Conservation (phyloP, 37 sponge, comb jelly and placozoan species). For the Cliona cf. orientalis region DNA sequence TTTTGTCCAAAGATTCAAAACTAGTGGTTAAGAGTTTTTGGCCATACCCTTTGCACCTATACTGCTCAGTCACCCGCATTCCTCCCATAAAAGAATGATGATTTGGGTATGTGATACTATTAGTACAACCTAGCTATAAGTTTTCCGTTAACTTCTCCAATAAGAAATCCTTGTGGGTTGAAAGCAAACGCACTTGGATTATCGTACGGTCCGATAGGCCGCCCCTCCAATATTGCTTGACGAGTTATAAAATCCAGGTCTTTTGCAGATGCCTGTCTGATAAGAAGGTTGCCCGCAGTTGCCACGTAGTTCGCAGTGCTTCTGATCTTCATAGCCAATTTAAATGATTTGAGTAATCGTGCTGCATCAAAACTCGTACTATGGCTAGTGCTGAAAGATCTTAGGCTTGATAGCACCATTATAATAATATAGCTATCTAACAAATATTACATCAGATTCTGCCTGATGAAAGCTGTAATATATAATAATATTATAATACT, state of each 20-base stretch:
- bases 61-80: background rate
- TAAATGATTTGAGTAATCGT: too few species aligned
- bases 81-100: background rate
- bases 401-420: too few species aligned
- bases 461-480: too few species aligned
- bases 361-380: too few species aligned
- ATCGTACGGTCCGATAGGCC: constrained; percentile 4
- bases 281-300: too few species aligned
- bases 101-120: background rate
- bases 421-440: too few species aligned
- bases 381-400: too few species aligned
- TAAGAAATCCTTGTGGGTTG: background rate
- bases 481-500: too few species aligned
- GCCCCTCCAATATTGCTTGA: background rate
- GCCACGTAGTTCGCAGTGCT: too few species aligned
- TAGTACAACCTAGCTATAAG: background rate
- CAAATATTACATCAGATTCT: too few species aligned
- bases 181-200: background rate
- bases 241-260: background rate
- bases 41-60: background rate
- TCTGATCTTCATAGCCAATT: too few species aligned
- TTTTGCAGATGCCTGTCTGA: background rate
- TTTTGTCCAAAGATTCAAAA: background rate
- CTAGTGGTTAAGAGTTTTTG: background rate
- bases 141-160: constrained; percentile 5